These are phyloP conservation scores for Cardiocondyla obscurior DNA, from an alignment of 1,140 invertebrate genomes.

Conservation along the genomic window DNA sequence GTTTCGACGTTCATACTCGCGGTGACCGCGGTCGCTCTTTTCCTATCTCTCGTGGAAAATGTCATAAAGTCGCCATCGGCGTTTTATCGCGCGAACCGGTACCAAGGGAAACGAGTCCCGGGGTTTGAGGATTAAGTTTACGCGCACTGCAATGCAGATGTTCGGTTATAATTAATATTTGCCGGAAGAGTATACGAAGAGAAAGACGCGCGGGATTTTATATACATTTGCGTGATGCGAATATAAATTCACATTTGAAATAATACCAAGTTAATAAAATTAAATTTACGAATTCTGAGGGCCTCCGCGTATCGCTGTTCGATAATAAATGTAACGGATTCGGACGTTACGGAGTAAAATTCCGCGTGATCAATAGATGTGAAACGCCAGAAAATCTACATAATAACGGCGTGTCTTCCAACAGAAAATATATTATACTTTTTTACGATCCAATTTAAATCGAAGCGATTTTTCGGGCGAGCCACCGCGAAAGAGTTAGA, in stretches of 20 bases:
- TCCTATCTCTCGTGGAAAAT: slow-evolving; percentile 57
- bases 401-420: slow-evolving; percentile 9
- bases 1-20: slow-evolving; percentile 53
- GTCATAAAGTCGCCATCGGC: slow-evolving; percentile 47
- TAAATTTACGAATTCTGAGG: slow-evolving; percentile 15
- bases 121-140: slow-evolving; percentile 46
- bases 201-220: slow-evolving; percentile 1
- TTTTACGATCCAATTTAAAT: slow-evolving; percentile 31
- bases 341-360: slow-evolving; percentile 36
- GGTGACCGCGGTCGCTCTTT: slow-evolving; percentile 42
- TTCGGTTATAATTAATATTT: slow-evolving; percentile 49
- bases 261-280: slow-evolving; percentile 35
- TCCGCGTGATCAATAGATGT: slow-evolving; percentile 13
- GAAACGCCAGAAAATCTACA: slow-evolving; percentile 1
- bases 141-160: slow-evolving; percentile 34
- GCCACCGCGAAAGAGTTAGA: slow-evolving; percentile 43
- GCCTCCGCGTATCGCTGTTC: not conserved
- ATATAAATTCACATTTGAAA: slow-evolving; percentile 6
- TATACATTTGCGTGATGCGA: not conserved
- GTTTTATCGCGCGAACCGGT: slow-evolving; percentile 42
- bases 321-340: slow-evolving; percentile 32
- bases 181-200: not conserved
- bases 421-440: slow-evolving; percentile 47
- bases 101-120: slow-evolving; percentile 43
- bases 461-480: slow-evolving; percentile 49